Evolutionary conservation across 2,888 invertebrate genomes (phyloP), one percentile per base, ranked within the genome.

Genomic region (Carpatolechia fugitivella): DNA sequence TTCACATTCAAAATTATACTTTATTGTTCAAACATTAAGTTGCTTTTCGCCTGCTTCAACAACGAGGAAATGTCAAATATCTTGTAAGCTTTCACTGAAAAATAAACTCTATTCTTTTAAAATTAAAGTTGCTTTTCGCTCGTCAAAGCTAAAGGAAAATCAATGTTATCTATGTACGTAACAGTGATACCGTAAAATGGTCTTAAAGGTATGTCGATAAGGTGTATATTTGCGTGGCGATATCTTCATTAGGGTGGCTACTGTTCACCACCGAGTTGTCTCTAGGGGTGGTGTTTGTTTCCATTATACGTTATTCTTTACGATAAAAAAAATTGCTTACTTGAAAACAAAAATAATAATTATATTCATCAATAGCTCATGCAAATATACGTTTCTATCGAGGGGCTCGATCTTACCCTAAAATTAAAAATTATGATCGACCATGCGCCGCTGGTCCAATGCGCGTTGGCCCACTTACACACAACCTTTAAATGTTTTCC

Each of bases 211-310:
- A 13, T 8, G n/a, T 36, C 11, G 18, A 20, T 29, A 50, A 38
- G 38, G 50, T 50, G 11, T n/a, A 13, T 56, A 64, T 72, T 79
- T 1, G 56, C n/a, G 36, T 66, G 67, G 16, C 36, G 63, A 72
- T 74, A 58, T 65, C 66, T 74, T 68, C 72, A 68, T 74, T 73
- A 73, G 78, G 80, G 78, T 72, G 54, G 73, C 64, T 61, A 62
- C 63, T 71, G 63, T 75, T 76, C 78, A 74, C 78, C 76, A 79
- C 58, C 72, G 68, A 64, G 64, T 65, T 52, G 6, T 6, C 24
- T 24, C 24, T 63, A 64, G 77, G n/a, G 77, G 77, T 69, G 73
- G 8, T 48, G 67, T 56, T 52, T 54, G 79, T 83, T 77, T 84
- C 78, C 85, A 85, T 72, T 77, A 65, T 52, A 11, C 24, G 3